These are phyloP conservation scores for Trypoxylus dichotomus DNA, from an alignment of 1,140 invertebrate genomes.

Conservation along the genomic window DNA sequence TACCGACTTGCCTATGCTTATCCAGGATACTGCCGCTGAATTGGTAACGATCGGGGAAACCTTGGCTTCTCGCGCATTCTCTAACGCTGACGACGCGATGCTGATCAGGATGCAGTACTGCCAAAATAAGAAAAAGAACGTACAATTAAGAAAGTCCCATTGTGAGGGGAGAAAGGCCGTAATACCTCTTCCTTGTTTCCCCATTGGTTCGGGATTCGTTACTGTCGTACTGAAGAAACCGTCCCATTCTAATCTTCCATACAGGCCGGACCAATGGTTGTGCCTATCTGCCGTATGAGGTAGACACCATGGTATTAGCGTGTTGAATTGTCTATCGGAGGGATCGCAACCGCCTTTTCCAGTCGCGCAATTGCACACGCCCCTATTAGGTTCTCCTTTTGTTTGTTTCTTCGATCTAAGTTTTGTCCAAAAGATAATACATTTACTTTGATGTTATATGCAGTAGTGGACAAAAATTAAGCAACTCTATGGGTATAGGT, in stretches of 20 bases:
- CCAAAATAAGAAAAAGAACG: constrained; percentile 34
- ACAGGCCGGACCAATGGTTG: constrained; percentile 80
- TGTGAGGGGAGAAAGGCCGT: not conserved
- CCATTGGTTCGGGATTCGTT: constrained; percentile 91
- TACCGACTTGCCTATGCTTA: constrained; percentile 85
- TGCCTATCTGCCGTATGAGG: constrained; percentile 86
- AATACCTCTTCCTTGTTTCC: constrained; percentile 72
- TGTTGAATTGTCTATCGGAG: constrained; percentile 78
- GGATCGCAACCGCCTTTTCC: constrained; percentile 67
- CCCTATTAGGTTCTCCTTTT: constrained; percentile 64
- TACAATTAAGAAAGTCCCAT: not conserved
- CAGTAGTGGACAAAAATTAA: too few relatives aligned
- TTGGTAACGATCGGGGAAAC: constrained; percentile 78
- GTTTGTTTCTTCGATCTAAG: constrained; percentile 63
- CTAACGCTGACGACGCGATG: constrained; percentile 80
- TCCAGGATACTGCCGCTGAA: constrained; percentile 78
- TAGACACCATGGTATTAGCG: constrained; percentile 88
- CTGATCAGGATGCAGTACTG: constrained; percentile 80
- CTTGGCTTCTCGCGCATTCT: constrained; percentile 86
- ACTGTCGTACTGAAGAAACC: constrained; percentile 85
- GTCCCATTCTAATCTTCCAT: constrained; percentile 80
- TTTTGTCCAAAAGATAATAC: too few relatives aligned
- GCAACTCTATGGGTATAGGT: too few relatives aligned
- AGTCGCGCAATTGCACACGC: constrained; percentile 78
- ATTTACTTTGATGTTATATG: too few relatives aligned